A percentile compares a stretch with the other conserved stretches of the same genome.
Evolutionary conservation across 2,888 invertebrate genomes (phyloP).

Genomic region (Drosophila robusta): DNA sequence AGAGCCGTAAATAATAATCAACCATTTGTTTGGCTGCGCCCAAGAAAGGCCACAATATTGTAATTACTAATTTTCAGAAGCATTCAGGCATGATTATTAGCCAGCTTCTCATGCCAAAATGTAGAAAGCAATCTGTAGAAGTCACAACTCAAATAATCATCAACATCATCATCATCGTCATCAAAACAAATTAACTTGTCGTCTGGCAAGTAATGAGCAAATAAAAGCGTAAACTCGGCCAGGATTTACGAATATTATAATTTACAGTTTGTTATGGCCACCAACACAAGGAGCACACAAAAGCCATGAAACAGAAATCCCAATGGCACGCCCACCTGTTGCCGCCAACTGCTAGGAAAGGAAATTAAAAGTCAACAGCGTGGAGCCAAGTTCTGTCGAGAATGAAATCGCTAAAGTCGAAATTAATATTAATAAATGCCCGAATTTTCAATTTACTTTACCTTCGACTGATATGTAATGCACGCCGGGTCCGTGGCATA

Average conservation of each 20-base stretch:
- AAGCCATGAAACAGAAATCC: conserved; percentile 28
- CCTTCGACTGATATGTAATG: conserved; percentile 2
- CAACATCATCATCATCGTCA: conserved; percentile 26
- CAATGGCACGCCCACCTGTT: conserved; percentile 49
- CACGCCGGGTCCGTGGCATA: conserved; percentile 22
- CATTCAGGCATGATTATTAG: conserved; percentile 33
- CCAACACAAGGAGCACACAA: conserved; percentile 28
- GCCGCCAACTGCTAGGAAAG: conserved; percentile 27
- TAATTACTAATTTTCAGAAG: conserved; percentile 56
- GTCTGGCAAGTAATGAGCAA: conserved; percentile 52
- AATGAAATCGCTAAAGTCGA: conserved; percentile 54
- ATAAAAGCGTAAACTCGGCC: conserved; percentile 32
- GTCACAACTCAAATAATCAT: conserved; percentile 36
- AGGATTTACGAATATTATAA: conserved; percentile 61
- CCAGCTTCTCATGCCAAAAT: conserved; percentile 19
- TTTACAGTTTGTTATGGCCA: conserved; percentile 65
- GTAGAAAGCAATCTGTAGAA: conserved; percentile 41
- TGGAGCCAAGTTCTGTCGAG: conserved; percentile 34
- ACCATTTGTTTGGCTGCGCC: conserved; percentile 6
- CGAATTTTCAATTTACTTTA: conserved; percentile 53
- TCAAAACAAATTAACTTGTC: conserved; percentile 67
- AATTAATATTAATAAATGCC: conserved; percentile 77
- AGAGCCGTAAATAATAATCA: conserved; percentile 57
- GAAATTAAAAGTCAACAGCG: conserved; percentile 77
- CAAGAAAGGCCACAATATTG: conserved; percentile 14